Conservation (phyloP, 2,888 invertebrate species). For the Drosophila pseudotakahashii region DNA sequence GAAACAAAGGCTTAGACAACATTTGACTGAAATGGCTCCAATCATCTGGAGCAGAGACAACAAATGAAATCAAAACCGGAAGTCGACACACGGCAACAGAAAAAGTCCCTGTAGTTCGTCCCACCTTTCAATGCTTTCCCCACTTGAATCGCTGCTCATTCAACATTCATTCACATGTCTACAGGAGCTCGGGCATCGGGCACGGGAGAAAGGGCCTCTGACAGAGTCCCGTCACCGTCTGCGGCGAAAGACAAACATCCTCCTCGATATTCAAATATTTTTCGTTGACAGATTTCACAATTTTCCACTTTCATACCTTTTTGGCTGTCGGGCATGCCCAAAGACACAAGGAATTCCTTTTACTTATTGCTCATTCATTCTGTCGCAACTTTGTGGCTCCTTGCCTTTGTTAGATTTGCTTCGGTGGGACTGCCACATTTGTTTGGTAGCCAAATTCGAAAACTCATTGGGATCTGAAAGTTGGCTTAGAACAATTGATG, state of each 20-base stretch:
- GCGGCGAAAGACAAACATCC: constrained; percentile 24
- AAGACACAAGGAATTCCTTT: constrained; percentile 50
- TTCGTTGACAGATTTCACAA: constrained; percentile 71
- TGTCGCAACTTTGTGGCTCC: neutral
- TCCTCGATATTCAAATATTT: constrained; percentile 75
- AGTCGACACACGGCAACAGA: constrained; percentile 38
- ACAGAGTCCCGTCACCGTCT: constrained; percentile 39
- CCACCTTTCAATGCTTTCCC: constrained; percentile 45
- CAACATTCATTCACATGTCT: constrained; percentile 71
- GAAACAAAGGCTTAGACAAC: no score
- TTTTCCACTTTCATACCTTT: constrained; percentile 77
- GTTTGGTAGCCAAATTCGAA: constrained; percentile 12
- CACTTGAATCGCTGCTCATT: constrained; percentile 73
- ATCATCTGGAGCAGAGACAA: constrained; percentile 12
- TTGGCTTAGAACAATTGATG: constrained; percentile 64
- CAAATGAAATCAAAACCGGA: constrained; percentile 71
- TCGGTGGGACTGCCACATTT: constrained; percentile 7
- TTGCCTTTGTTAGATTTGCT: neutral
- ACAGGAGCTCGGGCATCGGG: constrained; percentile 9
- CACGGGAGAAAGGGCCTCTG: constrained; percentile 2
- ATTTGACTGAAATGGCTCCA: neutral
- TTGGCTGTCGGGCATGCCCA: constrained; percentile 55
- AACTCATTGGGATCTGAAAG: constrained; percentile 17
- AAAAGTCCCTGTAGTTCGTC: constrained; percentile 2
- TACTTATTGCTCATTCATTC: constrained; percentile 70